These are phyloP conservation scores for Podiceps cristatus DNA, from an alignment of 2,113 vertebrate genomes.

Conservation along the genomic window DNA sequence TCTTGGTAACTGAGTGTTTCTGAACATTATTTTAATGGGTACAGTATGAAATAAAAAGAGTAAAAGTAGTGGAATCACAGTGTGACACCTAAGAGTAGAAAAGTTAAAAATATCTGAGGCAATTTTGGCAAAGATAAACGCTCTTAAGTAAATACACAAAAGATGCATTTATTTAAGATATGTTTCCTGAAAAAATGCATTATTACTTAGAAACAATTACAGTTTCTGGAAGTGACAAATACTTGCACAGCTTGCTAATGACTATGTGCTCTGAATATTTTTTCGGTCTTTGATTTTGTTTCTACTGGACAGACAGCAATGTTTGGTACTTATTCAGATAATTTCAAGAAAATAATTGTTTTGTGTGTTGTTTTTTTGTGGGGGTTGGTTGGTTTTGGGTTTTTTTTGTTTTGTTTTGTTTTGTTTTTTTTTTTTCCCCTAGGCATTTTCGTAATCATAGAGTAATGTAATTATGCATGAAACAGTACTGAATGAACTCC, in stretches of 20 bases:
- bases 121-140: neutral
- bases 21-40: neutral
- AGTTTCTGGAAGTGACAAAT: neutral
- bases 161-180: neutral
- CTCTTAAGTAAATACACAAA: neutral
- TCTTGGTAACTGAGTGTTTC: neutral
- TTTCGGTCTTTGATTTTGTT: neutral
- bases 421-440: neutral
- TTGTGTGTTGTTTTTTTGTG: accelerated
- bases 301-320: neutral
- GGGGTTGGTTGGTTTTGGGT: neutral
- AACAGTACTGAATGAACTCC: neutral
- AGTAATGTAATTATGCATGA: neutral
- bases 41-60: neutral
- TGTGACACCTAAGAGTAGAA: neutral
- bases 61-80: neutral
- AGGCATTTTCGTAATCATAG: neutral
- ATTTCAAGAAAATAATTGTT: neutral
- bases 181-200: neutral
- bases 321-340: neutral
- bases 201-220: neutral
- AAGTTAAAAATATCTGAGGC: neutral
- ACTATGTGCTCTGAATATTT: neutral
- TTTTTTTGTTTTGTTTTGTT: no score
- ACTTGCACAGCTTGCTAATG: neutral